Conservation (phyloP, 2,797 vertebrate species). For the Sebastiscus albofasciatus region DNA sequence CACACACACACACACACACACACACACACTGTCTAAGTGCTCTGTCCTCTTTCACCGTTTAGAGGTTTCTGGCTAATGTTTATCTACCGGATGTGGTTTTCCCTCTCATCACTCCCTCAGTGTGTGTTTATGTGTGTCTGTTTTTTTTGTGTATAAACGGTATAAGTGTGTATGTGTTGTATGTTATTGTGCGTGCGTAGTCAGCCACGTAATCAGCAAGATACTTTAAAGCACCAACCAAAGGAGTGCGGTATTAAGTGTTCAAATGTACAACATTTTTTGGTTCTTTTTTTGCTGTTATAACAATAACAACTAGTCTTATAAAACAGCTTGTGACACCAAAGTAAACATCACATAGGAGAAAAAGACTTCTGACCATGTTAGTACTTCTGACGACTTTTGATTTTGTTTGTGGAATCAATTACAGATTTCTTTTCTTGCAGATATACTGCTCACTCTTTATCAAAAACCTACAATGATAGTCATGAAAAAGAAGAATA, state of each 20-base stretch:
- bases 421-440: neutral
- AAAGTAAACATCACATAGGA: neutral
- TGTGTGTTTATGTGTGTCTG: neutral
- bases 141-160: neutral
- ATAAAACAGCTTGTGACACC: neutral
- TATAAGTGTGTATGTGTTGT: neutral
- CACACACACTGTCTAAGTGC: neutral
- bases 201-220: neutral
- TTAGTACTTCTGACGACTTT: neutral
- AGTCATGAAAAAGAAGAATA: neutral
- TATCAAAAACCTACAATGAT: neutral
- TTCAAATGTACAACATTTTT: accelerated
- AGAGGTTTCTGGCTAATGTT: slow-evolving; percentile 12
- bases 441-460: neutral
- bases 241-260: neutral
- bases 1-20: neutral
- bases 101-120: neutral
- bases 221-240: neutral
- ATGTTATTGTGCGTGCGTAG: neutral
- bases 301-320: neutral
- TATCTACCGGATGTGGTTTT: slow-evolving; percentile 7
- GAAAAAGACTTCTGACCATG: neutral
- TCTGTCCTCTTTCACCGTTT: neutral
- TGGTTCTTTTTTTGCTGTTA: neutral
- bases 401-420: neutral